These are phyloP conservation scores for Caenorhabditis sulstoni DNA, from an alignment of 2,888 invertebrate genomes.

Conservation along the genomic window DNA sequence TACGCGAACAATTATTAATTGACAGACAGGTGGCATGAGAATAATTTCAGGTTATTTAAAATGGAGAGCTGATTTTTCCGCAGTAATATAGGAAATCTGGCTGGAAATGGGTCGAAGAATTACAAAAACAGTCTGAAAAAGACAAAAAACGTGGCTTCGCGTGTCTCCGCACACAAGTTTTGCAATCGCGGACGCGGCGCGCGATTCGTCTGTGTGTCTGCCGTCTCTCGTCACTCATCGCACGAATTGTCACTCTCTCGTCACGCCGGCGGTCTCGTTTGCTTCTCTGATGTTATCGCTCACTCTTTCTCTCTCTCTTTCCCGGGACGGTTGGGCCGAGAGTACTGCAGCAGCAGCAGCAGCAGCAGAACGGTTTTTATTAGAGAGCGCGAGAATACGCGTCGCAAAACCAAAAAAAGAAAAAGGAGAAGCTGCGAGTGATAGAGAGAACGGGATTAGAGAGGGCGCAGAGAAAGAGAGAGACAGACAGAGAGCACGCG, in stretches of 20 bases:
- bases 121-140: constrained; percentile 5
- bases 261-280: not conserved
- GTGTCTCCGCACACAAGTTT: constrained; percentile 24
- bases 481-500: constrained; percentile 1
- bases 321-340: no score
- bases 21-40: not conserved
- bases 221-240: constrained; percentile 9
- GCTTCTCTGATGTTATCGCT: constrained; percentile 19
- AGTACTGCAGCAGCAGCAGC: no score
- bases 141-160: constrained; percentile 37
- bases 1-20: no score
- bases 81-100: no score
- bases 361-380: constrained; percentile 6
- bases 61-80: no score
- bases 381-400: no score
- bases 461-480: not conserved
- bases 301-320: no score
- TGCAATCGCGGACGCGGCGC: constrained; percentile 14
- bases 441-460: no score
- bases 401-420: no score
- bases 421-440: no score
- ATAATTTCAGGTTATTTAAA: not conserved
- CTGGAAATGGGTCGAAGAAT: no score
- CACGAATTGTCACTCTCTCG: constrained; percentile 31
- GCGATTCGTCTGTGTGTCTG: constrained; percentile 7